These are phyloP conservation scores for Latrodectus hesperus DNA, from an alignment of 2,888 invertebrate genomes.

Conservation along the genomic window DNA sequence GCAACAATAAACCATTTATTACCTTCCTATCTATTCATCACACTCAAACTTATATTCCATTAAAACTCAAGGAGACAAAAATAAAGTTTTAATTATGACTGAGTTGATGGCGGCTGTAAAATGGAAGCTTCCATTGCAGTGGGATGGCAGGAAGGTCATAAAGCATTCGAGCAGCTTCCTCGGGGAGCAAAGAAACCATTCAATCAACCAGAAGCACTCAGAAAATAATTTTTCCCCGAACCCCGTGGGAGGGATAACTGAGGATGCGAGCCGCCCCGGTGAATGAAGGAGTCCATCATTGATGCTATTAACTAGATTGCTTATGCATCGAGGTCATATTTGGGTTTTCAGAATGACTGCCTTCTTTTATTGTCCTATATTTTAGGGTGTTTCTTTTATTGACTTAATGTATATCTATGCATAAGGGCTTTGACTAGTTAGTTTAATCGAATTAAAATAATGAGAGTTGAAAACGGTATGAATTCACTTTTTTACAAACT, in stretches of 20 bases:
- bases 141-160: no score
- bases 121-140: no score
- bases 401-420: not conserved
- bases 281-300: slow-evolving; percentile 12
- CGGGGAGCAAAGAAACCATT: slow-evolving; percentile 6
- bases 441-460: no score
- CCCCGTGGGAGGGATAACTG: slow-evolving; percentile 17
- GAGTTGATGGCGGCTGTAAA: no score
- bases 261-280: slow-evolving; percentile 13
- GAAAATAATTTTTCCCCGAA: slow-evolving; percentile 22
- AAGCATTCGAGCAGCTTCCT: slow-evolving; percentile 3
- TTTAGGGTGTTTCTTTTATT: slow-evolving; percentile 3
- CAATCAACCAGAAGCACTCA: slow-evolving; percentile 19
- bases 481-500: no score
- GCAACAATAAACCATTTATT: no score
- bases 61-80: no score
- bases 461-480: no score
- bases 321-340: slow-evolving; percentile 29
- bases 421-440: no score
- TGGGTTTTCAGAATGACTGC: not conserved
- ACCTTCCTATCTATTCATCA: no score
- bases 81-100: no score
- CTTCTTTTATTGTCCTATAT: not conserved
- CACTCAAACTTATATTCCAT: no score
- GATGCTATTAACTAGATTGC: slow-evolving; percentile 57